Base-by-base conservation (phyloP, 2,113 vertebrate genomes). In the Hipposideros armiger region DNA sequence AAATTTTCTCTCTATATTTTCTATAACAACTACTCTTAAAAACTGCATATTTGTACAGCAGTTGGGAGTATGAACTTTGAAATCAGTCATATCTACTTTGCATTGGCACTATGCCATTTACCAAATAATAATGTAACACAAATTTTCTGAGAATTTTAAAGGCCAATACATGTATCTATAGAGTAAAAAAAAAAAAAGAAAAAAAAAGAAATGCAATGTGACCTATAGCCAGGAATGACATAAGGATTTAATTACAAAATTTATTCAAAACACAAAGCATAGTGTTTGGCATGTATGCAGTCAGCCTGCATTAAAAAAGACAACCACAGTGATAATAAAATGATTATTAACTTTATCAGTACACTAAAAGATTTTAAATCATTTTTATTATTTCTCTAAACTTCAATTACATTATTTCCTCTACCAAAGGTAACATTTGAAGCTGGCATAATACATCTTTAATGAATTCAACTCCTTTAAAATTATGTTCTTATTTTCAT, bases 111-210 rank as follows among this genome's bases (percentile, higher is more conserved):
- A 73, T 76, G 11, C 5, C 11, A 91, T 72, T 91, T 95, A 62
- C 36, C 72, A 95, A 94, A 77, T 67, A 90, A 54, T 60, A 82
- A 77, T 82, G 19, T 88, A 94, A 58, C 19, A 84, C 60, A 92
- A 77, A 30, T 78, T 93, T 94, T 82, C 40, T 92, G 47, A 82
- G 17, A 88, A 76, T 26, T 36, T 16, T 11, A 70, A 94, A 7
- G 56, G 24, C 16, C 58, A 67, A 30, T 67, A 67, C 93, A 26
- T 82, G 72, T 94, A 60, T 67, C 50, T 82, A 2, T 66, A 70
- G 14, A 47, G 30, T 81, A 88, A 81, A 92, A 90, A 69, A 69
- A 47, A 47, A 36, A 36, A 36, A 47, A 47, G 3, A 36, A 36
- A 36, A 36, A 47, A 47, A 50, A 36, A 47, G 11, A 50, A 50